Conservation (phyloP, 2,888 invertebrate genomes). For the Andrena camellia region DNA sequence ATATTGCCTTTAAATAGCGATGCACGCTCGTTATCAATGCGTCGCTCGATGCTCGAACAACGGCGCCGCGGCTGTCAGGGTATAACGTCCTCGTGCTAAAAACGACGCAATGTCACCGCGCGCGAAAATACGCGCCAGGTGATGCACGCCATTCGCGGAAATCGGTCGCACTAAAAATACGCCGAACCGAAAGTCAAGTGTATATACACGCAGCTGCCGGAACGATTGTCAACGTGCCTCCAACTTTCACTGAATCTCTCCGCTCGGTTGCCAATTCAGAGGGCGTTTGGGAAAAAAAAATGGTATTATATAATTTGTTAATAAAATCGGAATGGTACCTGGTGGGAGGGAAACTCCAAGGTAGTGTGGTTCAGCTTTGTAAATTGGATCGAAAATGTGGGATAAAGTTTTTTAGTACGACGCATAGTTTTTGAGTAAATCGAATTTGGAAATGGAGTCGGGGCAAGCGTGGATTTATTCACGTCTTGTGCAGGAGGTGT, state of each 20-base stretch:
- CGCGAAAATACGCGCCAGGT: slow-evolving; percentile 76
- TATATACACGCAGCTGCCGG: slow-evolving; percentile 32
- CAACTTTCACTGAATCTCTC: slow-evolving; percentile 3
- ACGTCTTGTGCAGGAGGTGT: too few relatives aligned
- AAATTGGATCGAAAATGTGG: too few relatives aligned
- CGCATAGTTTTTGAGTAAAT: too few relatives aligned
- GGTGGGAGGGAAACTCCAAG: too few relatives aligned
- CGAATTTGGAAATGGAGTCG: too few relatives aligned
- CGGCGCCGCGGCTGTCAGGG: slow-evolving; percentile 40
- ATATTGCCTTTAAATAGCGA: slow-evolving; percentile 1
- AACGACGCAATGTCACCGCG: slow-evolving; percentile 76
- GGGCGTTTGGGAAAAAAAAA: not conserved
- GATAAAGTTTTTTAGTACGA: too few relatives aligned
- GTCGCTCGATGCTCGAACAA: not conserved
- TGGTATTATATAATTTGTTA: too few relatives aligned
- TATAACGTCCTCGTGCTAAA: slow-evolving; percentile 79
- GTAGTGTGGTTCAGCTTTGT: too few relatives aligned
- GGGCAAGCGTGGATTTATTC: too few relatives aligned
- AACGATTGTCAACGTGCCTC: slow-evolving; percentile 26
- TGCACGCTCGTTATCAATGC: slow-evolving; percentile 1
- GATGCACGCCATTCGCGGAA: slow-evolving; percentile 79
- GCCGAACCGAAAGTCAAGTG: slow-evolving; percentile 51
- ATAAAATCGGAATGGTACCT: too few relatives aligned
- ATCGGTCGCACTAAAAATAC: slow-evolving; percentile 77
- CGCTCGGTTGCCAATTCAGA: not conserved